Percentiles rank a stretch among this genome's conserved stretches.
Evolutionary conservation across 2,113 vertebrate species (phyloP).

Genomic region (Xyliphius kryptos): DNA sequence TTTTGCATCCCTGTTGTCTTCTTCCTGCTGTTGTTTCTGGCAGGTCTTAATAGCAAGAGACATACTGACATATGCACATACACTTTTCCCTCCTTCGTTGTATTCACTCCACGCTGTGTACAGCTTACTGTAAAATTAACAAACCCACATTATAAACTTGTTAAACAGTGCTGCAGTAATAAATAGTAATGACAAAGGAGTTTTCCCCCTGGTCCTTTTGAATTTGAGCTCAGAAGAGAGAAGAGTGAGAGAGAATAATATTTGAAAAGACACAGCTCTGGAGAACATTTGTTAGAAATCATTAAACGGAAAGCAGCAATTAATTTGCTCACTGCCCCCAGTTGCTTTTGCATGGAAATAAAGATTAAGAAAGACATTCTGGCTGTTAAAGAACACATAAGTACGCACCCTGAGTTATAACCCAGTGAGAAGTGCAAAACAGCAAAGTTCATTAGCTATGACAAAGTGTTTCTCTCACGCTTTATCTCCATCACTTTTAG

Average conservation of each 20-base stretch:
- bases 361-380: constrained; percentile 40
- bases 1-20: too few relatives aligned
- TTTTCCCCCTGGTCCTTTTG: constrained; percentile 29
- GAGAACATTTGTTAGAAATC: constrained; percentile 46
- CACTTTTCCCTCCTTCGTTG: constrained; percentile 53
- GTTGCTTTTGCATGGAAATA: constrained; percentile 42
- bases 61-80: constrained; percentile 73
- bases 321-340: constrained; percentile 47
- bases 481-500: constrained; percentile 58
- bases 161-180: constrained; percentile 31
- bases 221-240: constrained; percentile 32
- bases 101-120: constrained; percentile 50
- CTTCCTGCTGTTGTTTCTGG: constrained; percentile 43
- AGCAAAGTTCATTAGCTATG: constrained; percentile 57
- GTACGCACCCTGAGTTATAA: constrained; percentile 29
- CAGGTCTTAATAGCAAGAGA: constrained; percentile 78
- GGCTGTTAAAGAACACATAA: constrained; percentile 23
- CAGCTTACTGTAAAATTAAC: constrained; percentile 12
- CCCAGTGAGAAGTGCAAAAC: constrained; percentile 38
- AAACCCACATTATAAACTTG: constrained; percentile 25
- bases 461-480: constrained; percentile 59
- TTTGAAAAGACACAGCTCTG: constrained; percentile 37
- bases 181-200: constrained; percentile 35
- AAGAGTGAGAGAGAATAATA: constrained; percentile 36
- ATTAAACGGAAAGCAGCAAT: constrained; percentile 47